phyloP scores from a whole-genome alignment of 2,797 vertebrate species.

The Semotilus atromaculatus region DNA sequence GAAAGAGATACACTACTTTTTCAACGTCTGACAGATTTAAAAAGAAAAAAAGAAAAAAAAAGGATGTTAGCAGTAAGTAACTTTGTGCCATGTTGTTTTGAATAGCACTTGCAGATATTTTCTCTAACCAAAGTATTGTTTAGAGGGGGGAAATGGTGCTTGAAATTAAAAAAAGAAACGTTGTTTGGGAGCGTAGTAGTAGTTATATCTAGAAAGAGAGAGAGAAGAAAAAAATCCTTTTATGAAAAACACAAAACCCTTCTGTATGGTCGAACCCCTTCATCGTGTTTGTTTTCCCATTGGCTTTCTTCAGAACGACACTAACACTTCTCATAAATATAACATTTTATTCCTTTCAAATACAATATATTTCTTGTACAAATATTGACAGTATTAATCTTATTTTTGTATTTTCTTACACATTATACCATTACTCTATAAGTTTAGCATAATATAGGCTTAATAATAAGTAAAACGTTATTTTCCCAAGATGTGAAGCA shows the following conservation, averaged over 20 bases:
- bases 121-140: conserved; percentile 93
- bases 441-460: conserved; percentile 90
- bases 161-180: conserved; percentile 72
- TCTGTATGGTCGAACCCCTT: conserved; percentile 76
- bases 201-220: conserved; percentile 19
- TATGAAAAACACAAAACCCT: conserved; percentile 76
- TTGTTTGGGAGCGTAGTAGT: conserved; percentile 67
- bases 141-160: conserved; percentile 85
- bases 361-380: conserved; percentile 98
- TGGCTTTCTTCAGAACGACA: conserved; percentile 81
- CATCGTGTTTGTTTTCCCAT: conserved; percentile 85
- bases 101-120: conserved; percentile 89
- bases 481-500: conserved; percentile 90
- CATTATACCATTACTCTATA: conserved; percentile 97
- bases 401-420: conserved; percentile 99
- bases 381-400: conserved; percentile 99
- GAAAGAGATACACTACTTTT: conserved; percentile 84
- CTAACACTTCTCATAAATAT: conserved; percentile 82
- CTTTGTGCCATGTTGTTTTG: conserved; percentile 91
- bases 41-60: conserved; percentile 34
- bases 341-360: conserved; percentile 77
- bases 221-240: not conserved
- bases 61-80: conserved; percentile 84
- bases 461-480: conserved; percentile 85
- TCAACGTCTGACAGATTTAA: conserved; percentile 78